These are phyloP conservation scores for Philaethria dido DNA, from an alignment of 2,888 invertebrate species.

Conservation along the genomic window DNA sequence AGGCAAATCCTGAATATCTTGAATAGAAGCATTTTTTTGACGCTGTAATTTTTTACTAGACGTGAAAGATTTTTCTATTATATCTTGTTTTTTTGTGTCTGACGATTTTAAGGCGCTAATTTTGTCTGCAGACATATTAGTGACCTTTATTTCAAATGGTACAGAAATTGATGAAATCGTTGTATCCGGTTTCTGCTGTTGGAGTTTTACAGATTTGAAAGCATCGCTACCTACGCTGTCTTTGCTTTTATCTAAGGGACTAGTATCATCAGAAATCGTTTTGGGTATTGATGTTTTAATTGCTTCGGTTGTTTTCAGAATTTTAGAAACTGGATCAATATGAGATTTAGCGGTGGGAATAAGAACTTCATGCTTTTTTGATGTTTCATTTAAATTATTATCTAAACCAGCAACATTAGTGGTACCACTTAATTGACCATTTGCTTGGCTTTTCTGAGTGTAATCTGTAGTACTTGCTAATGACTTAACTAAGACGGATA, in stretches of 20 bases:
- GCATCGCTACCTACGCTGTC: neutral
- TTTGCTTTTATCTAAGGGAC: neutral
- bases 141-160: slow-evolving; percentile 19
- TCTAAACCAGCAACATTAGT: neutral
- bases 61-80: slow-evolving; percentile 39
- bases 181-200: slow-evolving; percentile 4
- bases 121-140: slow-evolving; percentile 3
- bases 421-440: slow-evolving; percentile 20
- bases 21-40: slow-evolving; percentile 54
- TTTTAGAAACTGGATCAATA: slow-evolving; percentile 11
- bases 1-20: slow-evolving; percentile 24
- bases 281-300: neutral
- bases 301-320: neutral
- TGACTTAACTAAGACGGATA: slow-evolving; percentile 13
- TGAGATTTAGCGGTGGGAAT: slow-evolving; percentile 1
- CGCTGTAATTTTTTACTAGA: slow-evolving; percentile 56
- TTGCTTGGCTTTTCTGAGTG: slow-evolving; percentile 1
- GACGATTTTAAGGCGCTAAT: slow-evolving; percentile 1
- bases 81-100: slow-evolving; percentile 17
- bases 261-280: neutral
- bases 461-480: slow-evolving; percentile 12
- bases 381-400: slow-evolving; percentile 14
- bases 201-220: neutral
- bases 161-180: slow-evolving; percentile 7
- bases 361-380: slow-evolving; percentile 3